phyloP scores from a whole-genome alignment of 2,797 vertebrate species.

The Chelonia mydas region DNA sequence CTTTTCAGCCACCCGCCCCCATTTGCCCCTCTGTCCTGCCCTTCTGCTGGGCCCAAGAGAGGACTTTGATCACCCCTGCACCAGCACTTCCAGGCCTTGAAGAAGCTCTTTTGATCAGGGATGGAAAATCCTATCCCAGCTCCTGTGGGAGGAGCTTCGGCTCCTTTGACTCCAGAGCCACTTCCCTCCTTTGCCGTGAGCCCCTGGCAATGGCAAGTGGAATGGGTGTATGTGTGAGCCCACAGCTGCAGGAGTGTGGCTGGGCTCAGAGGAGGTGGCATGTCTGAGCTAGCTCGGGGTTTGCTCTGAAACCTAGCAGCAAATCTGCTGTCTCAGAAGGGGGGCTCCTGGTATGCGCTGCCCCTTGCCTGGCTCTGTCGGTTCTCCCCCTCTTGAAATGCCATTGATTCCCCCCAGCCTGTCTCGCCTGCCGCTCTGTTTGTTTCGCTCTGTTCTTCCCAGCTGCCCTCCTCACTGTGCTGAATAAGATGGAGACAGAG shows the following conservation, averaged over 20 bases:
- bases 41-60: not conserved
- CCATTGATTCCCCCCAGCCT: rapidly evolving
- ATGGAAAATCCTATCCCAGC: not conserved
- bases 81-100: too few relatives aligned
- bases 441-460: not conserved
- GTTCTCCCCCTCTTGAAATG: not conserved
- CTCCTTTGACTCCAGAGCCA: conserved; percentile 19
- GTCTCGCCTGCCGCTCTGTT: not conserved
- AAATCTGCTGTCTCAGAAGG: not conserved
- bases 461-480: not conserved
- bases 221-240: not conserved
- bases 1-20: not conserved
- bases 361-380: not conserved
- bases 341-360: not conserved
- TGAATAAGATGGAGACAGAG: conserved; percentile 21
- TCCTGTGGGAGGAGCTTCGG: not conserved
- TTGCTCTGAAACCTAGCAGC: not conserved
- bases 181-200: not conserved
- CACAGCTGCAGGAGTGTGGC: not conserved
- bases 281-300: rapidly evolving
- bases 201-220: not conserved
- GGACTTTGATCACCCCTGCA: not conserved
- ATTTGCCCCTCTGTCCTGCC: not conserved
- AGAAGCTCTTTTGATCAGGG: not conserved
- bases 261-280: not conserved